These are phyloP conservation scores for Meteorus cinctellus DNA, from an alignment of 2,888 invertebrate species.

Conservation along the genomic window DNA sequence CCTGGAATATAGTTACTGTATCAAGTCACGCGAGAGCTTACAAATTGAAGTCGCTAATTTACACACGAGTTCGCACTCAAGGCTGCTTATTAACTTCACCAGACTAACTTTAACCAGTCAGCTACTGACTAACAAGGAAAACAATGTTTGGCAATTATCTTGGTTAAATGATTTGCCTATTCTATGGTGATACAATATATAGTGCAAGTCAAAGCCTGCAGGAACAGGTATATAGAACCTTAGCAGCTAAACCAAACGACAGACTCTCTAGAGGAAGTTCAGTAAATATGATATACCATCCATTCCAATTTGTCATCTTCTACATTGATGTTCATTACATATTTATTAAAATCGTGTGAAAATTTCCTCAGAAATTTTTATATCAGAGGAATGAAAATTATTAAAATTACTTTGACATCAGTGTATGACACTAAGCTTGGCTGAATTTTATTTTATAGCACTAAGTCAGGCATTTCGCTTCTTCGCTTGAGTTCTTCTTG, in stretches of 20 bases:
- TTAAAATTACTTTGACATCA: too few relatives aligned
- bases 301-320: too few relatives aligned
- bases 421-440: too few relatives aligned
- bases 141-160: conserved; percentile 73
- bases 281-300: too few relatives aligned
- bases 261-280: too few relatives aligned
- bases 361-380: too few relatives aligned
- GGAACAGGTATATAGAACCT: neutral
- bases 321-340: too few relatives aligned
- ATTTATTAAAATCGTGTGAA: too few relatives aligned
- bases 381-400: too few relatives aligned
- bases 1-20: conserved; percentile 39
- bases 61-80: conserved; percentile 68
- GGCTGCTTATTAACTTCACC: conserved; percentile 66
- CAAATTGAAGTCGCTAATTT: conserved; percentile 72
- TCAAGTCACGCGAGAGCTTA: conserved; percentile 64
- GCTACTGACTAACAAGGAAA: conserved; percentile 70
- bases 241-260: conserved; percentile 19
- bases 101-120: conserved; percentile 63
- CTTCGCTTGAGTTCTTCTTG: too few relatives aligned
- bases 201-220: neutral
- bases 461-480: too few relatives aligned
- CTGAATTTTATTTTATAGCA: too few relatives aligned
- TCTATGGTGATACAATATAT: conserved; percentile 47
- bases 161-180: conserved; percentile 65